Base-by-base conservation (phyloP, 1,140 invertebrate genomes). In the Leptinotarsa lineolata region DNA sequence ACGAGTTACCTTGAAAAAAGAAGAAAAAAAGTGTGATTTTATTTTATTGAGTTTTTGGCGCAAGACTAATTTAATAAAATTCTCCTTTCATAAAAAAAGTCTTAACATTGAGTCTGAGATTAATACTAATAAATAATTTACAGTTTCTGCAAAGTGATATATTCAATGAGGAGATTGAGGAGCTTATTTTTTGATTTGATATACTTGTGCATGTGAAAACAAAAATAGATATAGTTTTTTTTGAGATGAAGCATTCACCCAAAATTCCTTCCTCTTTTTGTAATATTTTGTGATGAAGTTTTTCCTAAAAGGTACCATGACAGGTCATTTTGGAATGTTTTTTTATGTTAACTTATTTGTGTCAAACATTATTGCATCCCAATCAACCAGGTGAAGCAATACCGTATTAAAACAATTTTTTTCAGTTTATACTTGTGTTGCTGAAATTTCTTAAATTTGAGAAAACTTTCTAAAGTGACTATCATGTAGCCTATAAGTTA, bases 1-100 rank as follows among this genome's bases (percentile, higher is more conserved):
- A 72, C 46, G 66, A 48, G 65, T 73, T 67, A 75, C 68, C 65
- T 63, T 66, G 61, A 65, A 61, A 59, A 71, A 66, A 58, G 21
- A 70, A 16, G 48, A 39, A 39, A 39, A 39, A 39, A 68, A 74
- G 30, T 74, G 58, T 61, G 64, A 45, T 48, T 63, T 71, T 67
- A 71, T 46, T 66, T 65, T 68, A 70, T 58, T 70, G 68, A 70
- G 58, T 22, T 30, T 30, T 60, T 70, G 58, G 58, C 59, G 68
- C 68, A 22, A 58, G 20, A 46, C 30, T 20, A 24, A 45, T 11
- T 11, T 15, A 67, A 18, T 45, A 21, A 18, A 39, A 39, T 39
- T 39, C 11, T 39, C 30, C 30, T 39, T 21, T 67, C 12, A n/a
- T 16, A 67, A 45, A 67, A n/a, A 30, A 44, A 30, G 18, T 54